Evolutionary conservation across 2,797 vertebrate genomes (phyloP).

Genomic region (Sparus aurata): DNA sequence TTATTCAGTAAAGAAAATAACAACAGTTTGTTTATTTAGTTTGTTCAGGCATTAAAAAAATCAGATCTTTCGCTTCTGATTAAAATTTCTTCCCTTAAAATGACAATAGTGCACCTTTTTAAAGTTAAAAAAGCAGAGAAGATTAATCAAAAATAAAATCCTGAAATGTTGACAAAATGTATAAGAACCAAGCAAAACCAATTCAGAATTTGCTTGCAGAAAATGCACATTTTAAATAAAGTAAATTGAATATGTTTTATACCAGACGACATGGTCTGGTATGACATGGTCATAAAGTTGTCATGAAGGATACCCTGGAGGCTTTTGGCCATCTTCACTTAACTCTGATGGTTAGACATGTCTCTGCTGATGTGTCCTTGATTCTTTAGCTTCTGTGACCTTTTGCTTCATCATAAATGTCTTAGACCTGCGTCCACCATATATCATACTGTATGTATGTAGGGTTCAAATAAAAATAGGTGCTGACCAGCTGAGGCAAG

Average conservation of each 20-base stretch:
- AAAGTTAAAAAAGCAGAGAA: background rate
- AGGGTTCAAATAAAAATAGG: conserved; percentile 4
- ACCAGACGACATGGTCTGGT: no score
- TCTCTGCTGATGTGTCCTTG: conserved; percentile 9
- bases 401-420: conserved; percentile 18
- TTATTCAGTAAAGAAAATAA: no score
- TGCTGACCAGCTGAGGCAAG: background rate
- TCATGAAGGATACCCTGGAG: conserved; percentile 2
- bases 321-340: background rate
- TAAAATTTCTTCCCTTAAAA: no score
- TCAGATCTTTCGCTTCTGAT: no score
- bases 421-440: background rate
- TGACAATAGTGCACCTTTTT: no score
- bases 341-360: background rate
- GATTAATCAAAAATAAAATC: background rate
- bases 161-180: background rate
- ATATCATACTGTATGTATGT: background rate
- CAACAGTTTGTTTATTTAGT: no score
- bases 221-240: background rate
- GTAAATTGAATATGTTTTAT: background rate
- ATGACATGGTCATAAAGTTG: background rate
- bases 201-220: background rate
- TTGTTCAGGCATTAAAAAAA: background rate
- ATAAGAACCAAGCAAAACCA: background rate
- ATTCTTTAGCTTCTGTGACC: background rate